These are phyloP conservation scores for Anabas testudineus DNA, from an alignment of 2,797 vertebrate genomes.

Conservation along the genomic window DNA sequence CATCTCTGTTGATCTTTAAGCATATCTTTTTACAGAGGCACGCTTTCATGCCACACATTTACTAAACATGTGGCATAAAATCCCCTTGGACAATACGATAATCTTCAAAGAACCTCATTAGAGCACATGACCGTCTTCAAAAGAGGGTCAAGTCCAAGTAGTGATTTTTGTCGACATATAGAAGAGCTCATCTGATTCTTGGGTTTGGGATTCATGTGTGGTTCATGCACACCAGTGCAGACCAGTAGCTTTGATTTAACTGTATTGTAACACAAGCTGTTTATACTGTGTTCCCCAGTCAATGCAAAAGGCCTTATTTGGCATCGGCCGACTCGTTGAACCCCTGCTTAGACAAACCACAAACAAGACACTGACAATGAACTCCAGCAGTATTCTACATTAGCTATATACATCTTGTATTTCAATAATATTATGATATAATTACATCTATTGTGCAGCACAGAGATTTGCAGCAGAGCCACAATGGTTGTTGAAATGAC, in stretches of 20 bases:
- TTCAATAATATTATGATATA: constrained; percentile 72
- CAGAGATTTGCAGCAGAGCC: constrained; percentile 49
- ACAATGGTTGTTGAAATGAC: constrained; percentile 61
- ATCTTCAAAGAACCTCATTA: constrained; percentile 73
- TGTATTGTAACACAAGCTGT: constrained; percentile 59
- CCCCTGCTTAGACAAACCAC: constrained; percentile 54
- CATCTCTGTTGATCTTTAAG: constrained; percentile 37
- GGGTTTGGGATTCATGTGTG: constrained; percentile 49
- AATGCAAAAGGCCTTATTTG: constrained; percentile 56
- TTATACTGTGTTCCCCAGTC: constrained; percentile 43
- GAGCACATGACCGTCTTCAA: constrained; percentile 61
- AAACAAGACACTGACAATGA: constrained; percentile 54
- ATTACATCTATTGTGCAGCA: constrained; percentile 63
- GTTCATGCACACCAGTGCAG: constrained; percentile 49
- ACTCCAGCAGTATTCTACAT: constrained; percentile 34
- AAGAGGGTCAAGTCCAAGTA: constrained; percentile 67
- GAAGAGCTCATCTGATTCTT: constrained; percentile 61
- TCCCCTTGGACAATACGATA: constrained; percentile 57
- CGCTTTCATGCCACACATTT: constrained; percentile 59
- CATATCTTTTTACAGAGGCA: constrained; percentile 22
- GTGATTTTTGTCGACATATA: constrained; percentile 50
- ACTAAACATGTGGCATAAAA: constrained; percentile 56
- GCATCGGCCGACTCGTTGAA: constrained; percentile 41
- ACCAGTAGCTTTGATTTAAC: constrained; percentile 59
- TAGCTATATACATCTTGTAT: constrained; percentile 42